phyloP scores from a whole-genome alignment of 2,888 invertebrate species.

The Plebejus argus region DNA sequence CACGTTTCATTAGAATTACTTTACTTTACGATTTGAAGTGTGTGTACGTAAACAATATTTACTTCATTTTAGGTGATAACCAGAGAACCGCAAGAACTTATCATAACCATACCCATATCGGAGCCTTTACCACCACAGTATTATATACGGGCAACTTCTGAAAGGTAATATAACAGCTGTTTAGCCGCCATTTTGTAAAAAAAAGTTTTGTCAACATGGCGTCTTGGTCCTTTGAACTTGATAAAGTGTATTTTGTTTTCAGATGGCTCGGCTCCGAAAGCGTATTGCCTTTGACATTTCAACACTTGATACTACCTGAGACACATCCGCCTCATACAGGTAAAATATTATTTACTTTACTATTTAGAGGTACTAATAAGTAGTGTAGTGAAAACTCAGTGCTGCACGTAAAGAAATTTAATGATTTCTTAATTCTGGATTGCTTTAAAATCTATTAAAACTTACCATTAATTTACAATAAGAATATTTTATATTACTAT shows the following conservation, averaged over 20 bases:
- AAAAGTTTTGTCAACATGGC: background rate
- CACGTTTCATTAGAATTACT: background rate
- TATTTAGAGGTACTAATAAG: no score
- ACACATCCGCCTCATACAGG: conserved; percentile 95
- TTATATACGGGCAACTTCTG: conserved; percentile 92
- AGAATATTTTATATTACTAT: background rate
- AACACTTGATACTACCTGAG: conserved; percentile 94
- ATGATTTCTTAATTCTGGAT: no score
- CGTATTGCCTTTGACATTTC: conserved; percentile 85
- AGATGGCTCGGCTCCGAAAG: conserved; percentile 83
- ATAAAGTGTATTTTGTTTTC: conserved; percentile 46
- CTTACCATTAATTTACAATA: no score
- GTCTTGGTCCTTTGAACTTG: background rate
- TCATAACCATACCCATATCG: conserved; percentile 96
- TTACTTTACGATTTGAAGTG: background rate
- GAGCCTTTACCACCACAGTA: conserved; percentile 96
- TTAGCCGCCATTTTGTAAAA: background rate
- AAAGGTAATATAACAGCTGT: conserved; percentile 78
- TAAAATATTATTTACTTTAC: conserved; percentile 54
- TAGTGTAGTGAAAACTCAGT: no score
- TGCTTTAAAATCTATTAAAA: no score
- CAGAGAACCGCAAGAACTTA: conserved; percentile 89
- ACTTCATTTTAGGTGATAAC: conserved; percentile 81
- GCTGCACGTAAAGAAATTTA: no score
- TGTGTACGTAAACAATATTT: background rate